Base-by-base conservation (phyloP, 2,797 vertebrate species). In the Spatula clypeata region DNA sequence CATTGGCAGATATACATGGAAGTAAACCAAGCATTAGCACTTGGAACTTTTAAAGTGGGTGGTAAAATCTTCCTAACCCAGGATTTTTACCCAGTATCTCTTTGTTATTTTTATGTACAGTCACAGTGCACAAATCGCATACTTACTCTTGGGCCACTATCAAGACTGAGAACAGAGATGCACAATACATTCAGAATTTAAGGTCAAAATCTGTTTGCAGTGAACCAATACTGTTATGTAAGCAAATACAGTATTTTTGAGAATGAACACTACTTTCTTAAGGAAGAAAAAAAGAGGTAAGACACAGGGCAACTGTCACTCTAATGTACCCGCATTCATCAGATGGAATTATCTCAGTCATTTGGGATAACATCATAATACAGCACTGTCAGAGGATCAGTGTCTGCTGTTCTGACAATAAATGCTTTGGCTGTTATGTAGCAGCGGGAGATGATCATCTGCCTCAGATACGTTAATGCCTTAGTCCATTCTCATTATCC, bases 321-420 rank as follows among this genome's bases (percentile, higher is more conserved):
- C 51, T 91, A 81, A 70, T 8, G 2, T 62, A 91, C 66, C 58
- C 83, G 44, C 58, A 94, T 90, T 93, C 65, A 96, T 97, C 92
- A 96, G 91, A 91, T 54, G 40, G 76, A 95, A 93, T 93, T 93
- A 95, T 92, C 67, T 92, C 47, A 42, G 74, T 75, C 77, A 79
- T 84, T 87, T 31, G 9, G 71, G 82, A 95, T 96, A 95, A 95
- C 58, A 83, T 90, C 93, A 83, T 95, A 96, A 97, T 75, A 96
- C 34, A 95, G 86, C 55, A 79, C 60, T 86, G 34, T 83, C 71
- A 76, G 85, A 98, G 21, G 38, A 97, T 70, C 93, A 45, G 51
- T 49, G 47, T 95, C 66, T 88, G 87, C 83, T 94, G 65, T 76
- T 84, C 94, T 74, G 70, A 91, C 75, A 94, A 87, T 81, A 95